Evolutionary conservation across 2,113 vertebrate species (phyloP).

Genomic region (Colinus virginianus): DNA sequence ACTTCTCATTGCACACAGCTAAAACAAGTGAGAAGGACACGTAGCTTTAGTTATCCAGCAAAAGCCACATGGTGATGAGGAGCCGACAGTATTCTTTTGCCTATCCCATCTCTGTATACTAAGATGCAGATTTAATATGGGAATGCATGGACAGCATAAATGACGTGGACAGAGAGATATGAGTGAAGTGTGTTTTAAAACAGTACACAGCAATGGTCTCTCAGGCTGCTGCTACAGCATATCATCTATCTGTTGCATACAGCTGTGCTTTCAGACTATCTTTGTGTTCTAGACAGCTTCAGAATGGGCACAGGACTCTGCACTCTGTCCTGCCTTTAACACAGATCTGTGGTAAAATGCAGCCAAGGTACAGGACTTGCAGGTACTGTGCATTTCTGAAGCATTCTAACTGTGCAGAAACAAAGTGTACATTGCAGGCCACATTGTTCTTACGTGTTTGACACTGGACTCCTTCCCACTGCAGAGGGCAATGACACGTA

Average conservation of each 20-base stretch:
- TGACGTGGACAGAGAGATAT: not conserved
- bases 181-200: not conserved
- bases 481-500: constrained; percentile 82
- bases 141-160: not conserved
- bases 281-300: not conserved
- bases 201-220: not conserved
- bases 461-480: constrained; percentile 90
- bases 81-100: not conserved
- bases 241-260: not conserved
- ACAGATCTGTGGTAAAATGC: not conserved
- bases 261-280: not conserved
- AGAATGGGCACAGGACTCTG: not conserved
- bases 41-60: not conserved
- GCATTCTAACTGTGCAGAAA: not conserved
- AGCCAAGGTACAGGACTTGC: not conserved
- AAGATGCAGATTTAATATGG: not conserved
- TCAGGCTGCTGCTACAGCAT: not conserved
- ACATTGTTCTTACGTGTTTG: constrained; percentile 85
- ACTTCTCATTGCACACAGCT: constrained; percentile 88
- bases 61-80: rapidly evolving
- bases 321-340: not conserved
- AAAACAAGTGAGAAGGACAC: not conserved
- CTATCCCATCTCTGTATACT: not conserved
- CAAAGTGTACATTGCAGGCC: not conserved
- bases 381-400: not conserved